Percentiles rank a stretch among this genome's conserved stretches.
phyloP scores from a whole-genome alignment of 2,888 invertebrate species.

The Melitaea athalia region DNA sequence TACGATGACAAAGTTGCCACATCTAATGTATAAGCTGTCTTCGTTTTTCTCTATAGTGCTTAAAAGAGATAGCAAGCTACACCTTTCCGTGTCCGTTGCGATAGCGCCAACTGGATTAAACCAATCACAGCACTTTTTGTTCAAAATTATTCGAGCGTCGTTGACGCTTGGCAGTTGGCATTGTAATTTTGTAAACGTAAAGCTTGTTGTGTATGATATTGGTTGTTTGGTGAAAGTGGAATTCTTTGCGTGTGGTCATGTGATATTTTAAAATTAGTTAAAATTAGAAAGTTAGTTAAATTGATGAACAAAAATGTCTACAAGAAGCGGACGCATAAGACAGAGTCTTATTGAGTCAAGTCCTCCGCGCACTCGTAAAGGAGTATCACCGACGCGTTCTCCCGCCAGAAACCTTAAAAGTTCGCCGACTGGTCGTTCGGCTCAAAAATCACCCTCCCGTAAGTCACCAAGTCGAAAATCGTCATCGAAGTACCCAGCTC shows the following conservation, averaged over 20 bases:
- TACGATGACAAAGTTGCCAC: neutral
- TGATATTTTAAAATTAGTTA: slow-evolving; percentile 61
- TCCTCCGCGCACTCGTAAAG: slow-evolving; percentile 66
- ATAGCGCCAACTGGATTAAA: slow-evolving; percentile 55
- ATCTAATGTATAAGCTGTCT: neutral
- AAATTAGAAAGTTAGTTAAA: slow-evolving; percentile 25
- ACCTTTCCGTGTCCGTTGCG: slow-evolving; percentile 37
- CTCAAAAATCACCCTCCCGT: slow-evolving; percentile 57
- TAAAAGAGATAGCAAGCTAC: slow-evolving; percentile 15
- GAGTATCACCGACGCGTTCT: slow-evolving; percentile 71
- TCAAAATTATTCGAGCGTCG: slow-evolving; percentile 70
- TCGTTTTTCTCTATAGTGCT: neutral
- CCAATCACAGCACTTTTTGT: slow-evolving; percentile 67
- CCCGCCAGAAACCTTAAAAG: slow-evolving; percentile 71
- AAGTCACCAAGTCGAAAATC: slow-evolving; percentile 77
- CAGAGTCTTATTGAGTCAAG: slow-evolving; percentile 60
- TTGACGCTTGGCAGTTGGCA: slow-evolving; percentile 61
- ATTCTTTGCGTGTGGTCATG: slow-evolving; percentile 62
- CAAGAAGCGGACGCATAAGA: slow-evolving; percentile 69
- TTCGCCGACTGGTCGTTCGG: slow-evolving; percentile 59
- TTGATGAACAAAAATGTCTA: slow-evolving; percentile 58
- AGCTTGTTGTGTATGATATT: slow-evolving; percentile 44
- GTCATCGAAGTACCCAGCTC: slow-evolving; percentile 70
- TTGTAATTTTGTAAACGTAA: slow-evolving; percentile 32
- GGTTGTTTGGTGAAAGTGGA: slow-evolving; percentile 32